Base-by-base conservation (phyloP, 2,113 vertebrate genomes). In the Cichladusa arquata region DNA sequence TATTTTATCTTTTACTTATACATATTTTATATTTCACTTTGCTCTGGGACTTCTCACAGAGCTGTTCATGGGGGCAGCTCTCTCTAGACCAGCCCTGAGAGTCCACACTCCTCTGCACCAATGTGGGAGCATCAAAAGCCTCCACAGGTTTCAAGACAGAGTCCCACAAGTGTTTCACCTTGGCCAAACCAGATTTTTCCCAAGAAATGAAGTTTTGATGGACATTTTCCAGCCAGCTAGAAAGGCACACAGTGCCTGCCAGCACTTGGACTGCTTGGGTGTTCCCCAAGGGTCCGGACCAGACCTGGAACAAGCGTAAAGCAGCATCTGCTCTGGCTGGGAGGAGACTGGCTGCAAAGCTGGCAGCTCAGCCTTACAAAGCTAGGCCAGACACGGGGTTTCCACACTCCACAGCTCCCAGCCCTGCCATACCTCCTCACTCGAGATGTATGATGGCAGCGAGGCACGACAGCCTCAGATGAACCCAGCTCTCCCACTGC, bases 401-500 rank as follows among this genome's bases (percentile, higher is more conserved):
- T 85, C 77, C 60, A 22, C 5, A 1, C 10, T 33, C 33, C 7
- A 6, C 0, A 83, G 81, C 29, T 91, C 26, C 54, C 70, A 54
- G 70, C 36, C 24, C 42, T 42, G 65, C 45, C 8, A 10, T 9
- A 4, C 12, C 19, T 36, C 26, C 74, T 73, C 36, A 3, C 42
- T 42, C 1, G 1, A 58, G 36, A 65, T 47, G n/a, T 40, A 31
- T 44, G 22, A 9, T 1, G 1, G 38, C 1, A 7, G 45, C 28
- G 25, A 82, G 48, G 61, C 10, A 2, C 1, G 1, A 54, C 0
- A 3, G 47, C 38, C 58, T 24, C 0, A 0, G 60, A 85, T 8
- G 16, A 83, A 71, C 77, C 67, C 72, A 65, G 60, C 45, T 71
- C 61, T 84, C 70, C 74, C 62, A 56, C 20, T 0, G 2, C 57